These are phyloP conservation scores for Uloborus diversus DNA, from an alignment of 1,140 invertebrate species.

Conservation along the genomic window DNA sequence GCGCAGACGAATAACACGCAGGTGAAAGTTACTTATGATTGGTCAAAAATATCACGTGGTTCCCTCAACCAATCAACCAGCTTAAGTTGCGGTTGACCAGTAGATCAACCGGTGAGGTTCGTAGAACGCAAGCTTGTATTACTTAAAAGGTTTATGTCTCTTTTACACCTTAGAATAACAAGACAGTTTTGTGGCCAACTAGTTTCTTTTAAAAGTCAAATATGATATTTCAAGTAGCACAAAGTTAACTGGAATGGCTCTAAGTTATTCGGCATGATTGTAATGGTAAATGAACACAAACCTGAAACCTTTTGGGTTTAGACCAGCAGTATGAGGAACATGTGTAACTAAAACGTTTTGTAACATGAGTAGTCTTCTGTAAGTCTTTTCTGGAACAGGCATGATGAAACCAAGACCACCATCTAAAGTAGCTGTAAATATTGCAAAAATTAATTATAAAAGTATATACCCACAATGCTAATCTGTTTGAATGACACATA, in stretches of 20 bases:
- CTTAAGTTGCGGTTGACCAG: too few species aligned
- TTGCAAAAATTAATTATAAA: too few species aligned
- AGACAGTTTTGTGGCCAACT: too few species aligned
- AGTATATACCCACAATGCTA: too few species aligned
- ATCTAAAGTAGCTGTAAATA: conserved; percentile 88
- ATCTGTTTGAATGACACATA: too few species aligned
- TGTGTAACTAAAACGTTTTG: conserved; percentile 91
- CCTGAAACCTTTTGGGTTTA: conserved; percentile 69
- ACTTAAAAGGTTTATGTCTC: not conserved
- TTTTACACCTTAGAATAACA: not conserved
- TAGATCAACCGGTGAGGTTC: not conserved
- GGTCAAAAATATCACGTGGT: too few species aligned
- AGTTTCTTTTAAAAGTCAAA: not conserved
- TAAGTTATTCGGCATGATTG: not conserved
- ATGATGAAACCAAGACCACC: conserved; percentile 92
- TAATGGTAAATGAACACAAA: conserved; percentile 56
- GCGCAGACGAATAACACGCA: too few species aligned
- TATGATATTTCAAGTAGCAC: not conserved
- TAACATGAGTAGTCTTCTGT: conserved; percentile 92
- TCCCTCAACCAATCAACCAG: too few species aligned
- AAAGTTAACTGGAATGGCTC: not conserved
- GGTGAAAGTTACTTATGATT: too few species aligned
- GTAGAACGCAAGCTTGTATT: not conserved
- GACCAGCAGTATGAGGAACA: conserved; percentile 80
- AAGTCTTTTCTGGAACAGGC: conserved; percentile 93